Base-by-base conservation (phyloP, 2,888 invertebrate genomes). In the Leucophora obtusa region DNA sequence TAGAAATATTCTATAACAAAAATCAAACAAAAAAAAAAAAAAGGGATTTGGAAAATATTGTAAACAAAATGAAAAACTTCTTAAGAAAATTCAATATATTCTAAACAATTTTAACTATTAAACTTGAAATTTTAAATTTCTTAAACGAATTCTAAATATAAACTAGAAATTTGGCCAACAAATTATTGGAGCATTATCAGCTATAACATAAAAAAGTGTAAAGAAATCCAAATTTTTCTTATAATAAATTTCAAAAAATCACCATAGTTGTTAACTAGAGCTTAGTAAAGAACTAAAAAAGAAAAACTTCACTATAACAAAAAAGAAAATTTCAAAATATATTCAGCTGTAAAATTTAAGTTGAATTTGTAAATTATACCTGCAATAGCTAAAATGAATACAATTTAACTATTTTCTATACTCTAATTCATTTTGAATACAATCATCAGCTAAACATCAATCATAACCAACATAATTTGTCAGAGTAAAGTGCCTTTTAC, bases 1-100 rank as follows among this genome's bases (percentile, higher is more conserved):
- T 17, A 62, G 54, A 38, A 35, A 24, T 50, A 11, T 33, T 59
- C 6, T 43, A 18, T 14, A 58, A 65, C 53, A 53, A 50, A 18
- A 18, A n/a, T 7, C 18, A 47, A 6, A n/a, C n/a, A n/a, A n/a
- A n/a, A n/a, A n/a, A n/a, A 21, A 21, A 21, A 4, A 21, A 21
- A 21, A 21, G 4, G 4, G 21, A 21, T 3, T 21, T 4, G 21
- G 21, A 21, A 21, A 68, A 11, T 47, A 3, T 38, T 38, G 2
- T 2, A 38, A 38, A 38, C 38, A 38, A 38, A 38, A 38, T 11
- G 11, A 17, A 28, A 60, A 51, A 33, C 24, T 58, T 33, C 7
- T 7, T 1, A 35, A 35, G 8, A 35, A 35, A 35, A 5, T 6
- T 35, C 2, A 1, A 38, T 1, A 38, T 18, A 47, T 28, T 28